phyloP scores from a whole-genome alignment of 23 tunicate species.

The Halocynthia roretzi region DNA sequence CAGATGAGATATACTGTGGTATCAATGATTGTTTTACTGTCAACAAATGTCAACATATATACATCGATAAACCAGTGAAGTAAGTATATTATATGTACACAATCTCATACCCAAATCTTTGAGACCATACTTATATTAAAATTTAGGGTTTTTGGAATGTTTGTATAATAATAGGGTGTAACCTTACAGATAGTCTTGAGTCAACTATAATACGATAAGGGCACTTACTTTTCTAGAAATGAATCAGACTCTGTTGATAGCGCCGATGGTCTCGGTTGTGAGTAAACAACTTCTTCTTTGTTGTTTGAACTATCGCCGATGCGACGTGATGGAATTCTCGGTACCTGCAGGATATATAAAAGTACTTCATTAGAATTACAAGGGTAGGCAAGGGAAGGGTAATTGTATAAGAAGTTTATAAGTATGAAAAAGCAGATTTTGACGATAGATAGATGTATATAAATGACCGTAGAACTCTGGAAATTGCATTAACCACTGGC shows the following conservation, averaged over 20 bases:
- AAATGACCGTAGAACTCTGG: too few relatives aligned
- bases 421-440: too few relatives aligned
- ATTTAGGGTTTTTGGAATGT: too few relatives aligned
- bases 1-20: conserved; percentile 50
- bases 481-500: too few relatives aligned
- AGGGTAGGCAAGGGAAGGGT: too few relatives aligned
- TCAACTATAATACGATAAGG: too few relatives aligned
- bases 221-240: conserved; percentile 12
- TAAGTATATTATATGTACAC: not conserved
- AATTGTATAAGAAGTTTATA: too few relatives aligned
- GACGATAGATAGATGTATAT: too few relatives aligned
- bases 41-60: conserved; percentile 50
- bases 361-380: not conserved
- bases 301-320: conserved; percentile 8
- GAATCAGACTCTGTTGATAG: conserved; percentile 19
- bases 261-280: not conserved
- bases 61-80: conserved; percentile 51
- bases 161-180: too few relatives aligned
- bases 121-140: too few relatives aligned
- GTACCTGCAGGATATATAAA: conserved; percentile 10
- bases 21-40: conserved; percentile 31
- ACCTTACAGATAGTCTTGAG: too few relatives aligned
- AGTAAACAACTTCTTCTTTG: not conserved
- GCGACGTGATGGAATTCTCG: conserved; percentile 20
- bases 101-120: too few relatives aligned